These are phyloP conservation scores for Pheucticus melanocephalus DNA, from an alignment of 2,113 vertebrate species.

Conservation along the genomic window DNA sequence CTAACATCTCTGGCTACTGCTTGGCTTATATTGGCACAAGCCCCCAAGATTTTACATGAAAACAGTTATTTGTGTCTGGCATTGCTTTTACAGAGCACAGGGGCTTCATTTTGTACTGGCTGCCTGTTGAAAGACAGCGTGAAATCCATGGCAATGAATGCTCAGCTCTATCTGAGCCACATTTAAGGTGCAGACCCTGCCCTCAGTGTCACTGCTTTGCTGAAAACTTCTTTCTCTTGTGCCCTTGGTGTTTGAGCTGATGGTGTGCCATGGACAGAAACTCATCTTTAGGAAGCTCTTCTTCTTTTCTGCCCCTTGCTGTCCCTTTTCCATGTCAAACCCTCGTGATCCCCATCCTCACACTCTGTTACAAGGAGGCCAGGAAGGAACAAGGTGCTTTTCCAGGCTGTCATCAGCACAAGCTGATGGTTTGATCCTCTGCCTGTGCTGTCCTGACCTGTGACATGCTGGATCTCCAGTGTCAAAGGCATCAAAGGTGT, in stretches of 20 bases:
- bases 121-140: neutral
- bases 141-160: neutral
- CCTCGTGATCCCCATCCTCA: neutral
- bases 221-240: neutral
- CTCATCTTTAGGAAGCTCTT: neutral
- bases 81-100: neutral
- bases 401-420: neutral
- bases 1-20: constrained; percentile 43
- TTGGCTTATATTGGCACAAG: constrained; percentile 27
- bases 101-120: neutral
- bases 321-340: neutral
- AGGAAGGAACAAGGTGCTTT: neutral
- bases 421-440: neutral
- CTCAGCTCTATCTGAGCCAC: neutral
- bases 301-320: neutral
- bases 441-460: neutral
- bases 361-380: neutral
- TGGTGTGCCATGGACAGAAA: neutral
- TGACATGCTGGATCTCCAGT: neutral
- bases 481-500: neutral
- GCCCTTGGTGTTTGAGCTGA: neutral
- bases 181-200: neutral
- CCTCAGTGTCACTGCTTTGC: neutral
- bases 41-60: neutral
- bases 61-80: neutral